Base-by-base conservation (phyloP, 2,888 invertebrate species). In the Hypomecis punctinalis region DNA sequence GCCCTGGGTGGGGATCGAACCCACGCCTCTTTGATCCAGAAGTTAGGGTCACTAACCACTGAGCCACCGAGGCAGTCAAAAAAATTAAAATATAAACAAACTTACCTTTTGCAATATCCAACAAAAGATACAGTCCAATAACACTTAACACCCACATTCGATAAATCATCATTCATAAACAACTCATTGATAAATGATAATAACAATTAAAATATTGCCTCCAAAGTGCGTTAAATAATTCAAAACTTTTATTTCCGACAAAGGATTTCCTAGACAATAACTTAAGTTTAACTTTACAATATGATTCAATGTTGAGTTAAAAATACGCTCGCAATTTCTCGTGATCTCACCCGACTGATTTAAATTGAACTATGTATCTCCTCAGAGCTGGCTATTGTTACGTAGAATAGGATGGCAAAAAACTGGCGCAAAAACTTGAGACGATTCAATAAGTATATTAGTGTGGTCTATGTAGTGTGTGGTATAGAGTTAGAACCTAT, bases 401-500 rank as follows among this genome's bases (percentile, higher is more conserved):
- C 59, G 46, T 40, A 6, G 63, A 49, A 63, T 40, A 9, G 11
- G 9, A 35, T n/a, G 10, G 47, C 56, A 61, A 61, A 63, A 65
- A 60, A 53, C 13, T 11, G 23, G 0, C 43, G 39, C 35, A 66
- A 66, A 66, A 66, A 65, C 56, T 43, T 54, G 47, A 39, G 53
- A 46, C 57, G 52, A 57, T 45, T 49, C 57, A 61, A 61, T 56
- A 65, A 54, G 43, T 56, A 49, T 43, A 53, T 51, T 54, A 60
- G 60, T 47, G 39, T 39, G 5, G 39, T 39, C 39, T 39, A 42
- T 42, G 37, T 11, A 47, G 53, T 61, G n/a, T n/a, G n/a, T n/a
- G n/a, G n/a, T n/a, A n/a, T 57, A 65, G 61, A 61, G 48, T 56
- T 6, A n/a, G 56, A 65, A 60, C 60, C 60, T 64, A 57, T 56